Conservation (phyloP, 2,113 vertebrate genomes). For the Nesogale talazaci region DNA sequence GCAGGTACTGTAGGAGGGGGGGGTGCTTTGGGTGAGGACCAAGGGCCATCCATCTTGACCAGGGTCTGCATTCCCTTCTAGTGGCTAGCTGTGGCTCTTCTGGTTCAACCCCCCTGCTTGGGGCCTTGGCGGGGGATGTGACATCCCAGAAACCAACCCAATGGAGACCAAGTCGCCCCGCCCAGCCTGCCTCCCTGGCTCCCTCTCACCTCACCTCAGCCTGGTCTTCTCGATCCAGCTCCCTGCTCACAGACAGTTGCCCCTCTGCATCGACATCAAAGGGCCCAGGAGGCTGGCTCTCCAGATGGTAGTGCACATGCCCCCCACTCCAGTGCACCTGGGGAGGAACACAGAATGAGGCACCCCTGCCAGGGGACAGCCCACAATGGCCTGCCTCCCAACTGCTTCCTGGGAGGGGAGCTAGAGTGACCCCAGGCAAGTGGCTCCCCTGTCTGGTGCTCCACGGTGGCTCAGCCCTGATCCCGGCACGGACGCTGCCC, state of each 20-base stretch:
- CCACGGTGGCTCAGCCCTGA: not conserved
- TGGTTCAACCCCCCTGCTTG: not conserved
- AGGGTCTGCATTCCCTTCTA: conserved; percentile 3
- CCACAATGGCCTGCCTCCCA: not conserved
- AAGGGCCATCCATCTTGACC: not conserved
- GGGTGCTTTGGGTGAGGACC: conserved; percentile 13
- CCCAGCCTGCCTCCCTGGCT: not conserved
- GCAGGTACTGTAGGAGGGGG: conserved; percentile 62
- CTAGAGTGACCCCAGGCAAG: not conserved
- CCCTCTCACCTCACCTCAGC: conserved; percentile 84
- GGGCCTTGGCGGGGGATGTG: not conserved
- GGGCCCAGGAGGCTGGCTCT: conserved; percentile 87
- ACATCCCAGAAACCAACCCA: conserved; percentile 28
- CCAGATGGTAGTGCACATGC: conserved; percentile 85
- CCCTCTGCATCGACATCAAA: conserved; percentile 86
- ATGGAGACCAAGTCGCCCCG: not conserved
- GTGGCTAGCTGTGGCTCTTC: not conserved
- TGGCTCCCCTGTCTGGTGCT: not conserved
- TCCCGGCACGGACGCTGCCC: not conserved
- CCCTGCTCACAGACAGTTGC: conserved; percentile 87
- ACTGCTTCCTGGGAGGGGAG: not conserved
- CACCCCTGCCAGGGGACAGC: not conserved
- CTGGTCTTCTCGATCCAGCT: conserved; percentile 89
- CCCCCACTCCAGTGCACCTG: conserved; percentile 89
- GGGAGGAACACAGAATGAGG: not conserved